phyloP scores from a whole-genome alignment of 1,140 invertebrate genomes.

The Arctopsyche grandis region DNA sequence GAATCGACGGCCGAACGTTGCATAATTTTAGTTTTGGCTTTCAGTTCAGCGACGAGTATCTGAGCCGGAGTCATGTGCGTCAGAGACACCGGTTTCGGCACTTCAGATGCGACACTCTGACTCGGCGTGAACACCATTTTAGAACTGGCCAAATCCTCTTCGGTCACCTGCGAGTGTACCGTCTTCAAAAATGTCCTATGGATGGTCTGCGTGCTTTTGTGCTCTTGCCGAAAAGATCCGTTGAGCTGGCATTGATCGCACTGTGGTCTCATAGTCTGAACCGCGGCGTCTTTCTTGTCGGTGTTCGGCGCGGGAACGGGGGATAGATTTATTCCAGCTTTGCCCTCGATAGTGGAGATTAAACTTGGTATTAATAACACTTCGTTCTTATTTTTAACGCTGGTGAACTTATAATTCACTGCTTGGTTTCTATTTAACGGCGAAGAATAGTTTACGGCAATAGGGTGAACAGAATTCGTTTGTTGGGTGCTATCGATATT shows the following conservation, averaged over 20 bases:
- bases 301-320: background rate
- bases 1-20: constrained; percentile 40
- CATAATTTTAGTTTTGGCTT: constrained; percentile 38
- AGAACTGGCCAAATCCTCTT: constrained; percentile 38
- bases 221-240: background rate
- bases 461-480: background rate
- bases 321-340: background rate
- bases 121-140: constrained; percentile 41
- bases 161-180: constrained; percentile 37
- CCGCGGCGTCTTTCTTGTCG: constrained; percentile 14
- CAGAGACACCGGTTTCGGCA: constrained; percentile 44
- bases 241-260: constrained; percentile 37
- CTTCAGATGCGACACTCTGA: constrained; percentile 1
- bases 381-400: background rate
- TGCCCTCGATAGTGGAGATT: background rate
- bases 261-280: constrained; percentile 35
- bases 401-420: constrained; percentile 2
- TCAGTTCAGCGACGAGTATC: constrained; percentile 45
- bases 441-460: constrained; percentile 17
- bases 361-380: constrained; percentile 15
- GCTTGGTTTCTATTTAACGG: constrained; percentile 27
- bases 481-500: background rate
- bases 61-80: constrained; percentile 52
- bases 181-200: background rate
- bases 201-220: constrained; percentile 24